These are phyloP conservation scores for Polydesmus complanatus DNA, from an alignment of 2,888 invertebrate genomes.

Conservation along the genomic window DNA sequence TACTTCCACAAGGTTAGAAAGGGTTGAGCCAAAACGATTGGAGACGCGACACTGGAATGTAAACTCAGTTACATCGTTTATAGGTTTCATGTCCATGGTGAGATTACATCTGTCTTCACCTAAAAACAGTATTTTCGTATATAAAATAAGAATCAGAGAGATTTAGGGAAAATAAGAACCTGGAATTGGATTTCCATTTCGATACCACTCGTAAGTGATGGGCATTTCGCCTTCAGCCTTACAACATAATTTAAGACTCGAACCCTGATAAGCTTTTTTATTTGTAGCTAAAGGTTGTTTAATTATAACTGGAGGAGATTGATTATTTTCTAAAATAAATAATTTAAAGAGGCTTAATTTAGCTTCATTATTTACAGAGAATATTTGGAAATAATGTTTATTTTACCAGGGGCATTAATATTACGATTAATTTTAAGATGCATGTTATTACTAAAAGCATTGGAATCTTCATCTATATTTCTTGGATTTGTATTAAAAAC, in stretches of 20 bases:
- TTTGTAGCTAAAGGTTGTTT: background rate
- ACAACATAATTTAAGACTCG: background rate
- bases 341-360: background rate
- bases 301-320: background rate
- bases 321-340: background rate
- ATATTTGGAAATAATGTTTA: too few relatives aligned
- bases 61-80: background rate
- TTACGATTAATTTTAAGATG: background rate
- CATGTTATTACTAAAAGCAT: background rate
- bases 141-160: background rate
- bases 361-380: too few relatives aligned
- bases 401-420: too few relatives aligned
- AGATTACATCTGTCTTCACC: background rate
- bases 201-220: constrained; percentile 6
- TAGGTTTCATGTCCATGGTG: background rate
- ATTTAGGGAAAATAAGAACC: background rate
- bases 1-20: background rate
- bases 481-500: background rate
- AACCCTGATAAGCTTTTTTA: too few relatives aligned
- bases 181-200: background rate
- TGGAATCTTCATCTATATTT: background rate
- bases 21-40: background rate
- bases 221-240: background rate
- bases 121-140: too few relatives aligned
- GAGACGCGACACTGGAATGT: constrained; percentile 1